A percentile compares a stretch with the other conserved stretches of the same genome.
Conservation (phyloP, 2,113 vertebrate genomes). For the Ursus arctos region DNA sequence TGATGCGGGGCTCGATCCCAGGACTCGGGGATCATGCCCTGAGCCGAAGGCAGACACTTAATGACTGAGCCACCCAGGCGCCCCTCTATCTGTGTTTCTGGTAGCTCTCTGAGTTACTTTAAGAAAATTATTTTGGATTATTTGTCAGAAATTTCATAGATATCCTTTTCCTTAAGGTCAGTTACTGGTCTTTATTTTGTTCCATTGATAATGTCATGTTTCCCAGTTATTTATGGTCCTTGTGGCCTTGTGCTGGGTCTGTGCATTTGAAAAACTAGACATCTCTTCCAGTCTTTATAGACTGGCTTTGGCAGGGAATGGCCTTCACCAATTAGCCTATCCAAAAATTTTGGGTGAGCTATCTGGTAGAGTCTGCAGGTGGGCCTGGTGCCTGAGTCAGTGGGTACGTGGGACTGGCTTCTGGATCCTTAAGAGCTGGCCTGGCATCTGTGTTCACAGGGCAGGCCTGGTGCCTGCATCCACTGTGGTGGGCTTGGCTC, state of each 20-base stretch:
- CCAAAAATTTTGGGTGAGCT: neutral
- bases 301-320: neutral
- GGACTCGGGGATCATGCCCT: no score
- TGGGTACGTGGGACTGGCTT: neutral
- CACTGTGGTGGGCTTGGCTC: no score
- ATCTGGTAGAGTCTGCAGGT: neutral
- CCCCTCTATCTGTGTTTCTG: neutral
- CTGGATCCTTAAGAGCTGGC: neutral
- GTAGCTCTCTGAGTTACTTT: neutral
- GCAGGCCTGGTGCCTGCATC: neutral
- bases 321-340: neutral
- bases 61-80: no score
- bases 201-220: neutral
- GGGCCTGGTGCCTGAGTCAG: neutral
- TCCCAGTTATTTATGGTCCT: neutral
- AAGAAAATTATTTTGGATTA: neutral
- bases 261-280: neutral
- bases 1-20: no score
- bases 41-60: no score
- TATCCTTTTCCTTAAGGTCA: neutral
- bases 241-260: neutral
- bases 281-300: no score
- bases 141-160: neutral
- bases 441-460: neutral
- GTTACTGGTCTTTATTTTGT: neutral